Evolutionary conservation across 2,888 invertebrate species (phyloP), one percentile per base, ranked within the genome.

Genomic region (Glyphotaelius pellucidus): DNA sequence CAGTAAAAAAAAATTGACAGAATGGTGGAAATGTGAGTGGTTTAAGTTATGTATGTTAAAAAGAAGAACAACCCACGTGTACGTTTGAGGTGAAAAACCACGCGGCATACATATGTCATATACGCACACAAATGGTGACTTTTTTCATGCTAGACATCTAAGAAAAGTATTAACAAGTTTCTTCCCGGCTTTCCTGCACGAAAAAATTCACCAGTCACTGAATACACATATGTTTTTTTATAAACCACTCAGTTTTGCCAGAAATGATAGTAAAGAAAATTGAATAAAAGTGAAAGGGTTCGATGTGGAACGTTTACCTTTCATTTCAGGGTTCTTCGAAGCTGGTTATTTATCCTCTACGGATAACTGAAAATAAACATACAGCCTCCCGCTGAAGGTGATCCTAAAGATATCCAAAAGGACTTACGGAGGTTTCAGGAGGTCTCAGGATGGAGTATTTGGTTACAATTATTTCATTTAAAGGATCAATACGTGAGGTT

Each of bases 291-390:
- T 83, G 38, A 35, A 83, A 35, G 38, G 83, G 35, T 83, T 35
- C 25, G 19, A 35, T 3, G 9, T 35, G 38, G 83, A 32, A 83
- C 32, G 83, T 83, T 83, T 83, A 35, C 83, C 83, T 83, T 83
- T 25, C 83, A 83, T 35, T 83, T 83, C 83, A 32, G 83, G 83
- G 38, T 25, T 32, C 32, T 35, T 4, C 35, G 31, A 83, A 31
- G 25, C 83, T 12, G 19, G 83, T 83, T 83, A 83, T 83, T 83
- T 83, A 83, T 83, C 83, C 35, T 35, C 35, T 35, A 83, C 83
- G 35, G 83, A 83, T 35, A 83, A 83, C 35, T 38, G 83, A 83
- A 83, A 83, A 83, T 35, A 83, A 31, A 83, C 83, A 83, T 32
- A 35, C 35, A 25, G 83, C 83, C 25, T 19, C 32, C 15, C 15